Conservation (phyloP, 2,888 invertebrate species). For the Eristalinus sepulchralis region DNA sequence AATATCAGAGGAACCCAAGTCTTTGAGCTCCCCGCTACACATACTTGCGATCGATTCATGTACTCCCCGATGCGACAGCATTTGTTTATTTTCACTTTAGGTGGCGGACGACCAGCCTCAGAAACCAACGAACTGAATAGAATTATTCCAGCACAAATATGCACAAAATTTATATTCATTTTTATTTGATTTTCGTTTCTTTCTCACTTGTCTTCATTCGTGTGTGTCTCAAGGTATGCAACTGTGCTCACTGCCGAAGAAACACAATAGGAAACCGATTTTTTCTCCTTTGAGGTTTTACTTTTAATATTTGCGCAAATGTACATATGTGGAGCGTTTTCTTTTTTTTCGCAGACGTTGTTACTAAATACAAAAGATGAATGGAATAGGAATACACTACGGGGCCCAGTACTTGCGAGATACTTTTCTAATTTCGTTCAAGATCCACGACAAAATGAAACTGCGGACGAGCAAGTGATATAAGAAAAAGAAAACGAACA, state of each 20-base stretch:
- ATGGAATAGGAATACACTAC: not conserved
- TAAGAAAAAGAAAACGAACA: not conserved
- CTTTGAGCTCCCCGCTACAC: constrained; percentile 77
- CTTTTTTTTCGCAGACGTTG: constrained; percentile 14
- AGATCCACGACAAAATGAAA: constrained; percentile 14
- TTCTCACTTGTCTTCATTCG: constrained; percentile 21
- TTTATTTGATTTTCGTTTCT: constrained; percentile 8
- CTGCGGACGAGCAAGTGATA: not conserved
- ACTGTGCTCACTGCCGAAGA: constrained; percentile 11
- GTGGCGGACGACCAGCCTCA: constrained; percentile 73
- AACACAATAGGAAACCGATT: constrained; percentile 37
- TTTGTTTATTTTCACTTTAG: constrained; percentile 81
- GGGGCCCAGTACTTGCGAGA: not conserved
- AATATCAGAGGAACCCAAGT: constrained; percentile 84
- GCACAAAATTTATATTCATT: constrained; percentile 18
- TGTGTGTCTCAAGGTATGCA: not conserved
- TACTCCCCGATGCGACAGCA: constrained; percentile 83
- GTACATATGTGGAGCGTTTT: constrained; percentile 33
- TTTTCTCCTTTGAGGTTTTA: constrained; percentile 32
- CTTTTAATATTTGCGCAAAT: constrained; percentile 61
- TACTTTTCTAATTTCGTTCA: constrained; percentile 15
- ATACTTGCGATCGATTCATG: constrained; percentile 80
- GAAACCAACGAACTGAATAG: constrained; percentile 50
- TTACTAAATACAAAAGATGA: constrained; percentile 1
- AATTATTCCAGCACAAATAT: constrained; percentile 52